Evolutionary conservation across 2,113 vertebrate species (phyloP), one percentile per base, ranked within the genome.

Genomic region (Daboia siamensis): DNA sequence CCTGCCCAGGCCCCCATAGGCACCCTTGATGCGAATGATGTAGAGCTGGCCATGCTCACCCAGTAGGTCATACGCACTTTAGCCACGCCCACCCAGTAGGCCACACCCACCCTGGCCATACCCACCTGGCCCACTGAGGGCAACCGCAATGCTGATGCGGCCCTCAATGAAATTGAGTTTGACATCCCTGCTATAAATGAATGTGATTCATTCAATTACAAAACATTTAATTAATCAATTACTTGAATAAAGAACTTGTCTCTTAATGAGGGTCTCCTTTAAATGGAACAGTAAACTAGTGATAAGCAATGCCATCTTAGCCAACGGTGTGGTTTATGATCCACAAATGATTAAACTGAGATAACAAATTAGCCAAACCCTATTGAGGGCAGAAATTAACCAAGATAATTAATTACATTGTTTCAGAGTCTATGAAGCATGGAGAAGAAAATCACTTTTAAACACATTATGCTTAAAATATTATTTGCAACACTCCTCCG

Each of bases 321-420:
- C 0, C 0, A 33, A 89, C 56, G 84, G 74, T 86, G 80, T 1
- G 44, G 87, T 94, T 96, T 94, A 94, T 84, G 93, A 93, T 46
- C 86, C 90, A 95, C 5, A 0, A 92, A 96, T 86, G 2, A 92
- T n/a, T 57, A 92, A 95, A 94, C 0, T 93, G 90, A 95, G 89
- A 94, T 91, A 94, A 24, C 13, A 95, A 94, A 96, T 93, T 84
- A 92, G 24, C 86, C 90, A 96, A 95, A 92, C 51, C 46, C 88
- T 94, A 92, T 0, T 92, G 86, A 94, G 44, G 24, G 51, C 92
- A 87, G 64, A 94, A 94, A 95, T 93, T 84, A 93, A 17, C 54
- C 89, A 93, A 89, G 86, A 89, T 85, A 94, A 95, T 92, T 92
- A 91, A 95, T 5, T 0, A 85, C 69, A 91, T 46, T 90, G 46